Evolutionary conservation across 2,797 vertebrate genomes (phyloP), one percentile per base, ranked within the genome.

Genomic region (Oryzias sinensis): DNA sequence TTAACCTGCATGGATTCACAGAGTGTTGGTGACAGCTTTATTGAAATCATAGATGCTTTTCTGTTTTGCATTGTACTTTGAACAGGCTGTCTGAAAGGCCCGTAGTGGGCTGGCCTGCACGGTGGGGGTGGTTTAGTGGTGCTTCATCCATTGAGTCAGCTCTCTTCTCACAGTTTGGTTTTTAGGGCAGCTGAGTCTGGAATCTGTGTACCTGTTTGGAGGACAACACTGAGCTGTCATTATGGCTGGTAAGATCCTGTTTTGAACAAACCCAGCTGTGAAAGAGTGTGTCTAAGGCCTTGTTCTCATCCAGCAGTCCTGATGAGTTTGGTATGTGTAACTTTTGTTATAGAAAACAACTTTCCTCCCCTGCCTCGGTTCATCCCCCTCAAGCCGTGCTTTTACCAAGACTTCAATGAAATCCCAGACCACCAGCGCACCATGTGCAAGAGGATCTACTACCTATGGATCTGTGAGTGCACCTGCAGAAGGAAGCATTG

Each of bases 351-450:
- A 93, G 92, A 93, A 82, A 97, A 98, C 89, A 99, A 99, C 84
- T 99, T 98, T 58, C 96, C 97, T 0, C 96, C 96, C 0, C 90
- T 99, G 68, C 96, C 97, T 13, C 87, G 83, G 33, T 97, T 97
- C 77, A 93, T 97, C 66, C 96, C 95, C 0, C 86, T 98, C 79
- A 96, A 93, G 78, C 97, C 96, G 0, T 99, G 96, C 70, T 99
- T 98, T 87, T 97, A 98, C 87, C 97, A 99, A 84, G 94, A 98
- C 73, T 92, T 94, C 20, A 94, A 96, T 1, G 97, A 99, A 82
- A 98, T 98, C 60, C 97, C 96, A 33, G 91, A 95, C 0, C 92
- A 93, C 42, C 84, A 86, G 41, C 95, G 94, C 63, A 87, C 85
- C 18, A 93, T 98, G 87, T 94, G 96, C 91, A 95, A 93, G 77